Evolutionary conservation across 2,888 invertebrate species (phyloP), one percentile per base, ranked within the genome.

Genomic region (Xylota segnis): DNA sequence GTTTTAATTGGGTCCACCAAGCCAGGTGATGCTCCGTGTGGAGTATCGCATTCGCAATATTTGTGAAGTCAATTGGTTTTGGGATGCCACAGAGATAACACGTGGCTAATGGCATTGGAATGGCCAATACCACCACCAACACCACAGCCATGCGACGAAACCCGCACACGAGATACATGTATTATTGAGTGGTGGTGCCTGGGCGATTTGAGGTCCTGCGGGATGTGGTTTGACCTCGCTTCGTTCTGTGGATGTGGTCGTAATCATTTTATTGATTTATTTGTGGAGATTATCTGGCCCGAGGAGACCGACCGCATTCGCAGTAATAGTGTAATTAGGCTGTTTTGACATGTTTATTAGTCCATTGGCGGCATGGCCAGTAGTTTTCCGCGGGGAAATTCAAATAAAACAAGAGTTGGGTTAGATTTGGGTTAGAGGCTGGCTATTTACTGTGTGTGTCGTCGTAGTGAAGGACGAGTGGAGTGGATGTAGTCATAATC

Each of bases 241-340:
- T 68, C 63, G 50, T 56, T 45, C 61, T 66, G 43, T 63, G 37
- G 59, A 71, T 66, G 14, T 16, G 78, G 58, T 63, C 70, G 74
- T 70, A 79, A 65, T 84, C 58, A 59, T 70, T 84, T 84, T 84
- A 84, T 84, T 84, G 79, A 84, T 84, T 84, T 84, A 84, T 84
- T 84, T 52, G 66, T 68, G 50, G 9, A 72, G 77, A 83, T 83
- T 72, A 66, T 77, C 59, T 47, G 23, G 54, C 59, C 61, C 61
- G 27, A 47, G 52, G 66, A 40, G 71, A 65, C 40, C 43, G 40
- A 43, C 29, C 32, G 50, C 32, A 54, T 59, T 75, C 18, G 14
- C 50, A 65, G 66, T 72, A 68, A 47, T 71, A 43, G 70, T 47
- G 83, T 77, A 77, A 83, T 83, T 77, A 77, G 66, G 66, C 72